phyloP scores from a whole-genome alignment of 2,888 invertebrate species.

The Eupithecia centaureata region DNA sequence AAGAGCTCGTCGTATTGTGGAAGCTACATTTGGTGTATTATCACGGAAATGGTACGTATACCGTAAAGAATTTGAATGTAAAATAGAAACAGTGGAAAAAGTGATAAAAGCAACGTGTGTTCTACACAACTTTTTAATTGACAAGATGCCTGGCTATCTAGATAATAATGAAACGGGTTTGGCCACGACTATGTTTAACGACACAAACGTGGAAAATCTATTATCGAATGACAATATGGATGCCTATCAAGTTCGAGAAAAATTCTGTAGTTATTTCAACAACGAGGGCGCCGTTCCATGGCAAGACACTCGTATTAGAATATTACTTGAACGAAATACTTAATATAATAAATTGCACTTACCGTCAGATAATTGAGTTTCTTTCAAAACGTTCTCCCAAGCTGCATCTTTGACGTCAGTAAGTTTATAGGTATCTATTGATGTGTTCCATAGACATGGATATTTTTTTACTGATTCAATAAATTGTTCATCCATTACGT shows the following conservation, averaged over 20 bases:
- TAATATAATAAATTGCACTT: constrained; percentile 32
- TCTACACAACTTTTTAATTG: constrained; percentile 39
- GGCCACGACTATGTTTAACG: constrained; percentile 32
- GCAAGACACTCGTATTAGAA: constrained; percentile 28
- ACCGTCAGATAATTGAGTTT: constrained; percentile 38
- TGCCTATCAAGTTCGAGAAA: constrained; percentile 30
- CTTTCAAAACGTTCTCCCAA: constrained; percentile 39
- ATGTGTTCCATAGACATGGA: too few relatives aligned
- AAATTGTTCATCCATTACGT: constrained; percentile 42
- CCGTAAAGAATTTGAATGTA: constrained; percentile 38
- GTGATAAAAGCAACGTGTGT: constrained; percentile 41
- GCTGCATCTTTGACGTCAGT: constrained; percentile 33
- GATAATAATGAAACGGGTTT: constrained; percentile 34
- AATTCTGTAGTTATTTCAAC: constrained; percentile 23
- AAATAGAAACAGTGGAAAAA: constrained; percentile 35
- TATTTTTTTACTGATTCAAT: constrained; percentile 43
- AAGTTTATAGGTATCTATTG: constrained; percentile 38
- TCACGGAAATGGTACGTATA: constrained; percentile 42
- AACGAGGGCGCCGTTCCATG: constrained; percentile 24
- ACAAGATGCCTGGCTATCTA: constrained; percentile 29
- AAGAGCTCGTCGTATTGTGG: constrained; percentile 44
- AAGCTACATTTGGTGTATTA: constrained; percentile 45
- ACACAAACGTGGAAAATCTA: constrained; percentile 30
- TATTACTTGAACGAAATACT: constrained; percentile 32
- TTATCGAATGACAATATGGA: constrained; percentile 33